Evolutionary conservation across 2,797 vertebrate genomes (phyloP).

Genomic region (Menidia menidia): DNA sequence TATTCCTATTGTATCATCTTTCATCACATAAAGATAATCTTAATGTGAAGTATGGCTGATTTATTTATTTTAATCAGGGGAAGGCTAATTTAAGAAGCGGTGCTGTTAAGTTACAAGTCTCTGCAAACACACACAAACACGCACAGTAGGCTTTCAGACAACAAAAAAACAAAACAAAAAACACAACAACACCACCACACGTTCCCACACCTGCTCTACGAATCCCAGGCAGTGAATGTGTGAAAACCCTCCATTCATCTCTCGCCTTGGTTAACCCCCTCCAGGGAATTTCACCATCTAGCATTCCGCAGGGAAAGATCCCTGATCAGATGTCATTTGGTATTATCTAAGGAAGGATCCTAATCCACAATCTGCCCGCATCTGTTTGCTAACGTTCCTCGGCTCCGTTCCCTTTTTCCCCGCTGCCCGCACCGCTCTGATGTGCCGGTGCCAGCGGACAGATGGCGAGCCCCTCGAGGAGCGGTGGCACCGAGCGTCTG

Average conservation of each 20-base stretch:
- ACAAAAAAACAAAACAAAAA: conserved; percentile 30
- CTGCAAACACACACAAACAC: conserved; percentile 31
- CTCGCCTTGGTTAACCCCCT: conserved; percentile 80
- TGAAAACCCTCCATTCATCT: conserved; percentile 81
- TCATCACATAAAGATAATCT: background rate
- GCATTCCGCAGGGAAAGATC: conserved; percentile 77
- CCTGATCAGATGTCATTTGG: conserved; percentile 84
- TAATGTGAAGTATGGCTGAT: background rate
- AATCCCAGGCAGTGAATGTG: conserved; percentile 77
- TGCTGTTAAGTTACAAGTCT: conserved; percentile 43
- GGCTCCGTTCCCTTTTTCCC: conserved; percentile 59
- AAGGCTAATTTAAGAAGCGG: conserved; percentile 42
- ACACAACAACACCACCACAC: conserved; percentile 60
- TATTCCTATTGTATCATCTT: background rate
- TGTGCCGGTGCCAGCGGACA: conserved; percentile 77
- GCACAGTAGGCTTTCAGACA: conserved; percentile 40
- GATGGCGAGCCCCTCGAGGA: conserved; percentile 81
- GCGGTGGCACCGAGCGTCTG: conserved; percentile 75
- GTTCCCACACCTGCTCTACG: conserved; percentile 80
- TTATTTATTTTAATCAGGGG: background rate
- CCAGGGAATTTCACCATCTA: conserved; percentile 74
- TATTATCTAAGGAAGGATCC: conserved; percentile 81
- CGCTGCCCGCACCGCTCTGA: conserved; percentile 71
- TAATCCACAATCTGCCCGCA: conserved; percentile 84
- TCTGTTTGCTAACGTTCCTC: conserved; percentile 79